A percentile compares a stretch with the other conserved stretches of the same genome.
Evolutionary conservation across 2,113 vertebrate species (phyloP).

Genomic region (Trachemys scripta): DNA sequence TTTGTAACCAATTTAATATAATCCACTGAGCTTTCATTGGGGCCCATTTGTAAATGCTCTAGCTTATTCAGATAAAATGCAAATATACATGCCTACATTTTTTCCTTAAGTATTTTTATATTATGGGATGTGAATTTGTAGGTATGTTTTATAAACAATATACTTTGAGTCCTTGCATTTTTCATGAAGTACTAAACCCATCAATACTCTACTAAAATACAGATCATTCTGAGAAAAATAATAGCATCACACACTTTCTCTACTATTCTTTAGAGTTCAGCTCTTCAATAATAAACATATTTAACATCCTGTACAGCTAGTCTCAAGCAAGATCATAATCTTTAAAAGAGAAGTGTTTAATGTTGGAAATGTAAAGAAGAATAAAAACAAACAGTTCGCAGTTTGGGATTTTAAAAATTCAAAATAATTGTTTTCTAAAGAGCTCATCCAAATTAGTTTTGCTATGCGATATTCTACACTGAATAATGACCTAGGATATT

Average conservation of each 20-base stretch:
- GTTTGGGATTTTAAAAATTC: conserved; percentile 73
- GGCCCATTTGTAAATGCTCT: conserved; percentile 51
- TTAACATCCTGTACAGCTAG: conserved; percentile 71
- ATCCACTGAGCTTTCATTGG: conserved; percentile 53
- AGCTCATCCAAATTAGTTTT: conserved; percentile 75
- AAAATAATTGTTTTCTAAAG: conserved; percentile 72
- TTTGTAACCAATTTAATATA: conserved; percentile 70
- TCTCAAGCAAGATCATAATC: conserved; percentile 67
- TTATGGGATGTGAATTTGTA: conserved; percentile 49
- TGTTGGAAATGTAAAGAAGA: conserved; percentile 58
- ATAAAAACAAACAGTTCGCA: conserved; percentile 68
- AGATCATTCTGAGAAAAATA: conserved; percentile 67
- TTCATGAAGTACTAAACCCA: conserved; percentile 26
- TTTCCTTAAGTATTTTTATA: conserved; percentile 30
- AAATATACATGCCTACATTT: conserved; percentile 36
- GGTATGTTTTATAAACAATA: conserved; percentile 56
- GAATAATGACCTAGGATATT: conserved; percentile 79
- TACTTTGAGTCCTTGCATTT: conserved; percentile 17
- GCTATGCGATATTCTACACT: conserved; percentile 76
- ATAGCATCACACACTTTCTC: conserved; percentile 37
- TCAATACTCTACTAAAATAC: conserved; percentile 29
- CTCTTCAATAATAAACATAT: conserved; percentile 62
- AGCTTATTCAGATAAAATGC: conserved; percentile 62
- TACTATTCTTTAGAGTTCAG: conserved; percentile 50
- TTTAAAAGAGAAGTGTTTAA: conserved; percentile 54